phyloP scores from a whole-genome alignment of 2,113 vertebrate genomes.

The Eublepharis macularius region DNA sequence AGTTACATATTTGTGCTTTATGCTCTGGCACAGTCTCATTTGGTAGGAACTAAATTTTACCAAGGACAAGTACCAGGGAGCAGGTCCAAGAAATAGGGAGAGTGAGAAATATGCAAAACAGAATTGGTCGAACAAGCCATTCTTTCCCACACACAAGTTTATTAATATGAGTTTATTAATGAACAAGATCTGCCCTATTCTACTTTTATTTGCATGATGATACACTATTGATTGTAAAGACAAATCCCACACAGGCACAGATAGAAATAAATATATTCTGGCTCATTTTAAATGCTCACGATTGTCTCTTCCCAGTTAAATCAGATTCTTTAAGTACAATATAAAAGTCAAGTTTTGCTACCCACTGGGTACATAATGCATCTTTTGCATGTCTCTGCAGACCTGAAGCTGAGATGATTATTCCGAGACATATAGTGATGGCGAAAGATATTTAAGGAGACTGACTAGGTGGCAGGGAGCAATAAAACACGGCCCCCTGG shows the following conservation, averaged over 20 bases:
- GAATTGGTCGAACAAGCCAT: neutral
- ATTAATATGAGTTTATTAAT: neutral
- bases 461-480: neutral
- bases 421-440: neutral
- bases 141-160: neutral
- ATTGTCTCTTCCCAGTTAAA: neutral
- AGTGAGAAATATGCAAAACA: neutral
- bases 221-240: neutral
- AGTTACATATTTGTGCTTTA: no score
- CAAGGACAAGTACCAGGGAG: no score
- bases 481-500: neutral
- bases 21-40: no score
- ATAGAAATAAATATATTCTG: no score
- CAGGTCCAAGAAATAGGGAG: no score
- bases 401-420: neutral
- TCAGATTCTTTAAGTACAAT: neutral
- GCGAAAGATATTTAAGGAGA: neutral
- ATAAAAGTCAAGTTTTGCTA: neutral
- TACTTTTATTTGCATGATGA: neutral
- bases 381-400: neutral
- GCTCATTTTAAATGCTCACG: neutral
- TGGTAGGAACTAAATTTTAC: no score
- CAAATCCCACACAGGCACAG: no score
- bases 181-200: neutral
- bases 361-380: neutral